phyloP scores from a whole-genome alignment of 2,797 vertebrate genomes.

The Enteromius anoplus region DNA sequence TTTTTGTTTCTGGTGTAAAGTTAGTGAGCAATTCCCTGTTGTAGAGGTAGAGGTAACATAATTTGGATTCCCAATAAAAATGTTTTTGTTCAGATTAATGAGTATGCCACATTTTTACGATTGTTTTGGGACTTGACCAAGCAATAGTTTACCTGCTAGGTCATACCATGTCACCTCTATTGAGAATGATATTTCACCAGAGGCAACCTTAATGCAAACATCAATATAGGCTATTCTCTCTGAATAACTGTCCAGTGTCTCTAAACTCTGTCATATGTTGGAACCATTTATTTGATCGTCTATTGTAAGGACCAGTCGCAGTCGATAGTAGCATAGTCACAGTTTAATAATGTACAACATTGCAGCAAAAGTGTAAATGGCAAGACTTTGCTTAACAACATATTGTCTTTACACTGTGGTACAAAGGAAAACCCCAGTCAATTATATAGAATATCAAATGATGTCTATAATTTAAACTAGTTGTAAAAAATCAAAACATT shows the following conservation, averaged over 20 bases:
- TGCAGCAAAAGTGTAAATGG: not conserved
- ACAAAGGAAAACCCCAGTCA: not conserved
- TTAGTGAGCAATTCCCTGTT: conserved; percentile 14
- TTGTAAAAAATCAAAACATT: not conserved
- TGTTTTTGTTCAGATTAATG: conserved; percentile 46
- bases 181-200: conserved; percentile 56
- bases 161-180: conserved; percentile 50
- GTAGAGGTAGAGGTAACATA: conserved; percentile 9
- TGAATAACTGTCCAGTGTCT: conserved; percentile 53
- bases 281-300: conserved; percentile 35
- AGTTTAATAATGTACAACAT: conserved; percentile 12
- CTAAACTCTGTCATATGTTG: conserved; percentile 52
- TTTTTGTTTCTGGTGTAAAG: conserved; percentile 11
- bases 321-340: conserved; percentile 9
- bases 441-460: not conserved
- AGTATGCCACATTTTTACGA: conserved; percentile 34
- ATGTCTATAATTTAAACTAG: not conserved
- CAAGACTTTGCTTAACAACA: not conserved
- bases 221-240: conserved; percentile 53
- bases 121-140: conserved; percentile 31
- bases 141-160: conserved; percentile 55
- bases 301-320: conserved; percentile 12
- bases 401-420: not conserved
- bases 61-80: conserved; percentile 38
- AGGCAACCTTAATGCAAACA: conserved; percentile 58